Conservation (phyloP, 1,140 invertebrate genomes). For the Ridgeia piscesae region DNA sequence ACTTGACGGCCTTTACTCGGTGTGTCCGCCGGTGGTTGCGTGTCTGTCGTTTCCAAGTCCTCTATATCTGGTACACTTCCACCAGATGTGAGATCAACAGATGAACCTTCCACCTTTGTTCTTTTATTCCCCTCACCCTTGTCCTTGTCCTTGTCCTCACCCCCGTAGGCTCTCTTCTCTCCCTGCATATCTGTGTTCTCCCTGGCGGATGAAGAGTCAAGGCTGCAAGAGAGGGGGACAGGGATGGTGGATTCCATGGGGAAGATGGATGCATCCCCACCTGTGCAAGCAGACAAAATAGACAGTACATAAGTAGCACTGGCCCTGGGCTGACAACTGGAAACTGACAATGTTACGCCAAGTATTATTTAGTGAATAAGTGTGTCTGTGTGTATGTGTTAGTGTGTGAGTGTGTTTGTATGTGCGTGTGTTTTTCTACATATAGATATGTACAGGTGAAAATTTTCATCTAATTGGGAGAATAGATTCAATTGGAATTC, state of each 20-base stretch:
- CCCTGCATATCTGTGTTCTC: not conserved
- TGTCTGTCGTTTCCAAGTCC: not conserved
- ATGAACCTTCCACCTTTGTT: not conserved
- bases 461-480: too few species aligned
- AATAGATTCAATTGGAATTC: too few species aligned
- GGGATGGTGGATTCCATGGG: not conserved
- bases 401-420: too few species aligned
- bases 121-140: not conserved
- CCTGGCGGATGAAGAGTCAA: not conserved
- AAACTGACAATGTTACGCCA: too few species aligned
- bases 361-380: too few species aligned
- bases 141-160: not conserved
- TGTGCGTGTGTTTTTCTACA: too few species aligned
- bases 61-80: not conserved
- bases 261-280: not conserved
- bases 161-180: not conserved
- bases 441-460: too few species aligned
- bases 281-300: not conserved
- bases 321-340: too few species aligned
- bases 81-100: not conserved
- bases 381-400: too few species aligned
- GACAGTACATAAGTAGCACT: too few species aligned
- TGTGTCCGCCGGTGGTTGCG: not conserved
- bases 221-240: not conserved
- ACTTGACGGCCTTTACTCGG: too few species aligned